phyloP scores from a whole-genome alignment of 1,140 invertebrate species.

The Venturia canescens region DNA sequence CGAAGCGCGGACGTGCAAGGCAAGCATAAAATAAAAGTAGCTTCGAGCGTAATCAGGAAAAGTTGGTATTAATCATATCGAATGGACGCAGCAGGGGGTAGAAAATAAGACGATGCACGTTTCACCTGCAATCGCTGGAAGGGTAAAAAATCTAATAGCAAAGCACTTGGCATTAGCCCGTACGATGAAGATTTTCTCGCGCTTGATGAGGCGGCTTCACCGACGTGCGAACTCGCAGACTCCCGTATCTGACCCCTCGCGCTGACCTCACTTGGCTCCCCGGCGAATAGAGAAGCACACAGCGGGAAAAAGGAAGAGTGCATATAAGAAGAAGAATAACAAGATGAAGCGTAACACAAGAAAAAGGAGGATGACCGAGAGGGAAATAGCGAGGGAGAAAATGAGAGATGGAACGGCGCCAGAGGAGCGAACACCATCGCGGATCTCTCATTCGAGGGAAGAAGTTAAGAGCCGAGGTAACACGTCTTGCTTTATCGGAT shows the following conservation, averaged over 20 bases:
- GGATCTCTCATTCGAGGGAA: constrained; percentile 15
- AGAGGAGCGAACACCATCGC: neutral
- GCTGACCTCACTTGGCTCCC: neutral
- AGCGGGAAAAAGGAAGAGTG: neutral
- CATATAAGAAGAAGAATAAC: constrained; percentile 29
- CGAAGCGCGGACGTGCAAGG: no score
- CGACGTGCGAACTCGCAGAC: constrained; percentile 37
- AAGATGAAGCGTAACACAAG: neutral
- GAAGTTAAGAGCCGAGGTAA: constrained; percentile 18
- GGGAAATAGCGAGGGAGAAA: constrained; percentile 4
- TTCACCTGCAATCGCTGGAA: neutral
- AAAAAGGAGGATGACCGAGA: constrained; percentile 10
- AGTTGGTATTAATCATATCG: neutral
- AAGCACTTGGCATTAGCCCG: constrained; percentile 9
- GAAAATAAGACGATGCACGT: neutral
- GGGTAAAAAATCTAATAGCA: neutral
- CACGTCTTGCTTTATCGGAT: constrained; percentile 41
- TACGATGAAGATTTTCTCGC: constrained; percentile 29
- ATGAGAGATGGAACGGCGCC: constrained; percentile 38
- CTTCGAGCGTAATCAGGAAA: no score
- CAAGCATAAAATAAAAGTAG: no score
- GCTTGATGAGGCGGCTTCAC: constrained; percentile 29
- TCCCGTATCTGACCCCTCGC: constrained; percentile 32
- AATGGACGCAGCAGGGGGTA: neutral
- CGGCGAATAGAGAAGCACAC: constrained; percentile 14